Percentiles rank a stretch among this genome's conserved stretches.
These are phyloP conservation scores for Cactoblastis cactorum DNA, from an alignment of 2,888 invertebrate species.

Conservation along the genomic window DNA sequence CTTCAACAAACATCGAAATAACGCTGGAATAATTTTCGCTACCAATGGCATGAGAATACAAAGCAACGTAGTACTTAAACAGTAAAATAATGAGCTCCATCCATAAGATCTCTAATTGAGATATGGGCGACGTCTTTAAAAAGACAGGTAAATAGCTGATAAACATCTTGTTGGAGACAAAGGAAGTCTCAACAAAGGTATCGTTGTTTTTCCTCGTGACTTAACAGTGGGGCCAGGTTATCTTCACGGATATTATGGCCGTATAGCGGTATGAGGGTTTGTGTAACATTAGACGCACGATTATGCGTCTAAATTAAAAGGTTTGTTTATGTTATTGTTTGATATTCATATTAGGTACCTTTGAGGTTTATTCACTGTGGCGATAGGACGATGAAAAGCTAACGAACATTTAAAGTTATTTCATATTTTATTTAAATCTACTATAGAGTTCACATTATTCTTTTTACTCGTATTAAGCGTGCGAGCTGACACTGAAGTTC, in stretches of 20 bases:
- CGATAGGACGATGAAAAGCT: too few relatives aligned
- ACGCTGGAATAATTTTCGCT: too few relatives aligned
- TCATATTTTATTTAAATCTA: too few relatives aligned
- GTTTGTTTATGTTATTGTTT: neutral
- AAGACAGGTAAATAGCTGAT: slow-evolving; percentile 47
- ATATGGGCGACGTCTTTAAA: slow-evolving; percentile 3
- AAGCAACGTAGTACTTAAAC: neutral
- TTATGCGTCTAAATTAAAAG: neutral
- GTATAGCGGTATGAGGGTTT: neutral
- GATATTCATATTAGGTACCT: too few relatives aligned
- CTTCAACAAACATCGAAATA: too few relatives aligned
- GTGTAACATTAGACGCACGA: neutral
- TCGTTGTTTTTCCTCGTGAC: slow-evolving; percentile 64
- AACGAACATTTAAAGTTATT: too few relatives aligned
- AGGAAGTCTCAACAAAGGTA: slow-evolving; percentile 57
- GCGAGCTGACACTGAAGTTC: too few relatives aligned
- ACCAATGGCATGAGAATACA: neutral
- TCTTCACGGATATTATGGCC: slow-evolving; percentile 15
- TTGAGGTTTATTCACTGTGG: too few relatives aligned
- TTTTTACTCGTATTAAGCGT: too few relatives aligned
- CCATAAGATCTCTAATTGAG: neutral
- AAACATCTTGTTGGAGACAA: slow-evolving; percentile 72
- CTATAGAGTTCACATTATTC: too few relatives aligned
- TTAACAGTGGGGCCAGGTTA: slow-evolving; percentile 33
- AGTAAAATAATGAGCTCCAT: slow-evolving; percentile 4